These are phyloP conservation scores for Cetoscarus ocellatus DNA, from an alignment of 2,797 vertebrate genomes.

Conservation along the genomic window DNA sequence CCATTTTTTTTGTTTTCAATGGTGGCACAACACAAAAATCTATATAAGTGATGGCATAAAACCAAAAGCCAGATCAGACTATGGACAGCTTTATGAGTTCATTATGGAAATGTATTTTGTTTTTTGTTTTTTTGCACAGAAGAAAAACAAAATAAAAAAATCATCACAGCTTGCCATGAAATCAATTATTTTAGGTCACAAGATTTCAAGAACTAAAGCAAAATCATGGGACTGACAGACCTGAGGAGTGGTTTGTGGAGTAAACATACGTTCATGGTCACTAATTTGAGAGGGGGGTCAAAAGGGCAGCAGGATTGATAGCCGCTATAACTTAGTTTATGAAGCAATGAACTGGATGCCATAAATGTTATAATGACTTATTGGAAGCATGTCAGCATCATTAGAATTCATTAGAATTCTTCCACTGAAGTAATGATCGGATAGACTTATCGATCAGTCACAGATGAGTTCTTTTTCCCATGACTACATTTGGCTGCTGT, in stretches of 20 bases:
- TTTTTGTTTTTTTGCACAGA: too few relatives aligned
- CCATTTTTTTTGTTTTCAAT: too few relatives aligned
- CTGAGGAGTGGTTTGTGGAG: slow-evolving; percentile 17
- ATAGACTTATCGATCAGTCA: slow-evolving; percentile 36
- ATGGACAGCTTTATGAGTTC: too few relatives aligned
- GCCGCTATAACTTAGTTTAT: slow-evolving; percentile 15
- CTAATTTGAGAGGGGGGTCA: slow-evolving; percentile 11
- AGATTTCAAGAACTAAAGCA: background rate
- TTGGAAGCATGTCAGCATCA: slow-evolving; percentile 35
- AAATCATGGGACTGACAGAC: background rate
- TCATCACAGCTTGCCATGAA: background rate
- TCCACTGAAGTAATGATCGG: slow-evolving; percentile 34
- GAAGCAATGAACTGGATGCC: slow-evolving; percentile 26
- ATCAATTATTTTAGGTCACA: background rate
- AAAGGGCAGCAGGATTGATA: slow-evolving; percentile 30
- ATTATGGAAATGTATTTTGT: too few relatives aligned
- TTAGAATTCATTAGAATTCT: slow-evolving; percentile 6
- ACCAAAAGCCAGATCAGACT: too few relatives aligned
- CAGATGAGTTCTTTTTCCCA: slow-evolving; percentile 28
- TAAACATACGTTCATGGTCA: slow-evolving; percentile 1
- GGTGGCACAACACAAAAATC: too few relatives aligned
- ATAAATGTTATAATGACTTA: slow-evolving; percentile 30
- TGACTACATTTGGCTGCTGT: slow-evolving; percentile 17
- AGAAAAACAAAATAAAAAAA: background rate
- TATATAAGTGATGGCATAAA: too few relatives aligned